phyloP scores from a whole-genome alignment of 2,113 vertebrate genomes.

The Myodes glareolus region DNA sequence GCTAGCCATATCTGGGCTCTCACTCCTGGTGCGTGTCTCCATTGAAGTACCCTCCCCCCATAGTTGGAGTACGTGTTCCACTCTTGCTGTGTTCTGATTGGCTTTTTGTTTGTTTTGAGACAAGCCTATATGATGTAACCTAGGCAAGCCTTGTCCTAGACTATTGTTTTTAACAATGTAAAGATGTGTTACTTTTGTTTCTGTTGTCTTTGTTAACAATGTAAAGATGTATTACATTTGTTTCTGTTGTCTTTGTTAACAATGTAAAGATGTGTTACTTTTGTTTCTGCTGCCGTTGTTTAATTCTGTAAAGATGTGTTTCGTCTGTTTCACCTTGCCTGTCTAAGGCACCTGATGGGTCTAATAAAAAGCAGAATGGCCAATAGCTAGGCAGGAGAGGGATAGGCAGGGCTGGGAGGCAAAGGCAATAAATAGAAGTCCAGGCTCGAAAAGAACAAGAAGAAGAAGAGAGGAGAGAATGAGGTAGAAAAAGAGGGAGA shows the following conservation, averaged over 20 bases:
- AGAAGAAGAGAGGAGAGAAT: neutral
- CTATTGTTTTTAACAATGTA: neutral
- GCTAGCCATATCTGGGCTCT: neutral
- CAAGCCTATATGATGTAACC: neutral
- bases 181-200: neutral
- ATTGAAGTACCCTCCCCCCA: accelerated
- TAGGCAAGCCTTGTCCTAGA: neutral
- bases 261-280: neutral
- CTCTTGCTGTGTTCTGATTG: neutral
- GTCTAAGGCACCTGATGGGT: neutral
- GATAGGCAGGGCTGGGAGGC: neutral
- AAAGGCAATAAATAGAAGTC: neutral
- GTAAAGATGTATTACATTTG: neutral
- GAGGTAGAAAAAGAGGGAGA: neutral
- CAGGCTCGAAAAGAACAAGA: neutral
- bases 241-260: too few relatives aligned
- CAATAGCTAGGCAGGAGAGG: neutral
- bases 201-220: neutral
- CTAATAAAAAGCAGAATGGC: neutral
- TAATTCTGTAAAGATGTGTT: neutral
- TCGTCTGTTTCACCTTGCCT: neutral
- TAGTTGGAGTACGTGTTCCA: neutral
- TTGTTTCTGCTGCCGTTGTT: neutral
- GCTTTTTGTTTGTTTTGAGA: constrained; percentile 22
- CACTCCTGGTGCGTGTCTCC: neutral